Conservation (phyloP, 1,140 invertebrate genomes). For the Phortica variegata region DNA sequence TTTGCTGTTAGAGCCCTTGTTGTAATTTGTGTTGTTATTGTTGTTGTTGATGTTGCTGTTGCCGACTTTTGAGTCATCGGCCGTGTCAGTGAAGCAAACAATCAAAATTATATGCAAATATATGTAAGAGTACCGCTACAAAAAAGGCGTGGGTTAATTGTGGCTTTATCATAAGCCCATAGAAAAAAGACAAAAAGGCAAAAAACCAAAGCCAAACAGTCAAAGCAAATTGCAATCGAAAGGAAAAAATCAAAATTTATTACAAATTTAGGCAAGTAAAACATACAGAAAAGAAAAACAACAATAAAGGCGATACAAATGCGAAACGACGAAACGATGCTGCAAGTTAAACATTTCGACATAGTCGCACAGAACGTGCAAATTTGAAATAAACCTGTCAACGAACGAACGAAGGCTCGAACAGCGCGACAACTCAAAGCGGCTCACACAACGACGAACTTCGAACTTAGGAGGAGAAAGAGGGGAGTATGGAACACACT, state of each 20-base stretch:
- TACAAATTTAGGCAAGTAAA: slow-evolving; percentile 54
- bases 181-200: no score
- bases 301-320: slow-evolving; percentile 4
- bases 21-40: slow-evolving; percentile 13
- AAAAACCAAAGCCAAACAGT: slow-evolving; percentile 26
- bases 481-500: slow-evolving; percentile 21
- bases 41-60: slow-evolving; percentile 22
- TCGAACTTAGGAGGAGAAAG: slow-evolving; percentile 6
- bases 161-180: slow-evolving; percentile 54
- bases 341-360: slow-evolving; percentile 54
- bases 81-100: slow-evolving; percentile 42
- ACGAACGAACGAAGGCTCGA: slow-evolving; percentile 13
- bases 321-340: slow-evolving; percentile 29
- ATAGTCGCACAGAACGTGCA: slow-evolving; percentile 33
- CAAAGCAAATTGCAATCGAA: slow-evolving; percentile 43
- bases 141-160: slow-evolving; percentile 56
- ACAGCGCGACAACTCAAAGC: slow-evolving; percentile 36
- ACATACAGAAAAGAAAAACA: slow-evolving; percentile 18
- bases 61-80: slow-evolving; percentile 49
- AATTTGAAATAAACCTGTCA: slow-evolving; percentile 55
- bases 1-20: slow-evolving; percentile 9
- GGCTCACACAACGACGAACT: slow-evolving; percentile 48
- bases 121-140: slow-evolving; percentile 55
- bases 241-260: slow-evolving; percentile 54
- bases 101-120: slow-evolving; percentile 55